Evolutionary conservation across 2,797 vertebrate species (phyloP), one percentile per base, ranked within the genome.

Genomic region (Ibycter americanus): DNA sequence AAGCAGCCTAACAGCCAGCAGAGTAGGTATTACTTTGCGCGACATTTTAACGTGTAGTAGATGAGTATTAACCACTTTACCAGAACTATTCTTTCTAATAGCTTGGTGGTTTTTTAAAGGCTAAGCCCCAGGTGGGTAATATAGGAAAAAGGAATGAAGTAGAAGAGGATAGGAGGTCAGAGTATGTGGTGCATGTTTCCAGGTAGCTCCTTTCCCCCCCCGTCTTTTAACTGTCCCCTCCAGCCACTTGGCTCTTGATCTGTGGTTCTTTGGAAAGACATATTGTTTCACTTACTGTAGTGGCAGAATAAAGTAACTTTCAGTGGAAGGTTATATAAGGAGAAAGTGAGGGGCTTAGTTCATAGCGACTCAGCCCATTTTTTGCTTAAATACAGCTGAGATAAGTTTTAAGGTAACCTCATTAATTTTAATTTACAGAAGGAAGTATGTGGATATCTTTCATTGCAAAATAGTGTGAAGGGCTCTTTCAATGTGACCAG

Each of bases 191-290:
- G 11, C 22, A 1, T 76, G 11, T 91, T 95, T 91, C 47, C 78
- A 95, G 94, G 94, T 97, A 80, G 78, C 82, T 89, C 51, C 62
- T 92, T 82, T 79, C 47, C 7, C 7, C 49, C 12, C 49, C 12
- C 32, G 12, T 20, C 62, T 36, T 32, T 85, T 87, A 91, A 89
- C 58, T 87, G 89, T 93, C 71, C 85, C 93, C 89, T 96, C 82
- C 74, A 95, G 91, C 74, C 49, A 63, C 71, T 94, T 96, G 90
- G 90, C 87, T 55, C 51, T 73, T 58, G 81, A 68, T 91, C 76
- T 85, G 81, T 80, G 72, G 66, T 73, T 85, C 59, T 94, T 85
- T 44, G 59, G 29, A 62, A 91, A 71, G 68, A 63, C 65, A 44
- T 62, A 80, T 11, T 92, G 59, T 94, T 95, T 90, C 85, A 67